A percentile compares a stretch with the other conserved stretches of the same genome.
Conservation (phyloP, 2,113 vertebrate genomes). For the Brienomyrus brachyistius region DNA sequence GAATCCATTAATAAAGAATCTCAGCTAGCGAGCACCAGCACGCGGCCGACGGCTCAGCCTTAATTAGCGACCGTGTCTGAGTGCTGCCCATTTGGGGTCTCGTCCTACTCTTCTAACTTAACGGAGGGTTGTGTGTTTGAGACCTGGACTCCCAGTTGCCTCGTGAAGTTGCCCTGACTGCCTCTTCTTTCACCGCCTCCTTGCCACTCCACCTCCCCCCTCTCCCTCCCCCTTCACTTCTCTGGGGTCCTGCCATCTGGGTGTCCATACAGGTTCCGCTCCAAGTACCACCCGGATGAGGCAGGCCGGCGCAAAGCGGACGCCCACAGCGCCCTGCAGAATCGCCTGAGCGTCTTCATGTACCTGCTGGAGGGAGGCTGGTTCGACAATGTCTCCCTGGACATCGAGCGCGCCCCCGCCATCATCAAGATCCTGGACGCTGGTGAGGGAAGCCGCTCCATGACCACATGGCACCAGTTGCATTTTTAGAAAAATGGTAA, state of each 20-base stretch:
- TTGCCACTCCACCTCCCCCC: constrained; percentile 5
- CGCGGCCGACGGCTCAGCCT: not conserved
- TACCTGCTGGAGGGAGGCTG: constrained; percentile 78
- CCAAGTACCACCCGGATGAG: constrained; percentile 88
- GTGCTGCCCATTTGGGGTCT: not conserved
- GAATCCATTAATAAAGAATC: not conserved
- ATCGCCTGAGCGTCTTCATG: constrained; percentile 71
- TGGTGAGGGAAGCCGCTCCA: constrained; percentile 46
- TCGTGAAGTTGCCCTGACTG: not conserved
- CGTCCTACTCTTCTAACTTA: not conserved
- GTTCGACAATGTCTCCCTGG: constrained; percentile 75
- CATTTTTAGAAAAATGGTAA: not conserved
- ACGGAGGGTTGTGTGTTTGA: not conserved
- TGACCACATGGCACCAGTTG: not conserved
- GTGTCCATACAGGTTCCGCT: constrained; percentile 72
- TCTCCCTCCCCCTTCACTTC: constrained; percentile 1
- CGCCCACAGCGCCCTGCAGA: constrained; percentile 68
- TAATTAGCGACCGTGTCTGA: not conserved
- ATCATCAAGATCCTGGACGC: constrained; percentile 85
- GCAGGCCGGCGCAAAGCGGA: constrained; percentile 72
- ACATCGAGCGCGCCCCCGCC: constrained; percentile 73
- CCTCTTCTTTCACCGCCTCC: constrained; percentile 20
- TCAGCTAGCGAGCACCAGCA: not conserved
- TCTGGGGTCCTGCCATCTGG: constrained; percentile 9
- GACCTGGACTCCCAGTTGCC: not conserved